Evolutionary conservation across 2,113 vertebrate genomes (phyloP).

Genomic region (Naja naja): DNA sequence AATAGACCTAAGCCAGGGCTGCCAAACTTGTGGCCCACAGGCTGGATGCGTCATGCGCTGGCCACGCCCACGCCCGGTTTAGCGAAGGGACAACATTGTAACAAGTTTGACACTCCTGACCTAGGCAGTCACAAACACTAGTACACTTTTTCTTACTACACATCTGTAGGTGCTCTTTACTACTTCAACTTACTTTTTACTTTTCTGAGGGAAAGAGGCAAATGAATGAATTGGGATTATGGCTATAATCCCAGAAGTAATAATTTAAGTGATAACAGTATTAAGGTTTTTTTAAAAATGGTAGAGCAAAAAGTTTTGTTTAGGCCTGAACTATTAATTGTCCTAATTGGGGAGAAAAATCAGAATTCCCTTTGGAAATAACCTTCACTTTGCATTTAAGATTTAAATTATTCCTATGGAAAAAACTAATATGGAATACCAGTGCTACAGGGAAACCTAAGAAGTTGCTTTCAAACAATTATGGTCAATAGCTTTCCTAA

Average conservation of each 20-base stretch:
- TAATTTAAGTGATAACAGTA: neutral
- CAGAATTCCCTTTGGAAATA: neutral
- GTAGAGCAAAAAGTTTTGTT: neutral
- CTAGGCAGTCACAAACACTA: neutral
- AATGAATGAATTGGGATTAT: neutral
- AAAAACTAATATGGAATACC: neutral
- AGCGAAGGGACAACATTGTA: no score
- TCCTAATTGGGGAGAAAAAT: neutral
- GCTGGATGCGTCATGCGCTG: no score
- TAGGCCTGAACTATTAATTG: neutral
- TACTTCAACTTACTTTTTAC: neutral
- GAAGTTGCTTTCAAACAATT: constrained; percentile 37
- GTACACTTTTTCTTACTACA: neutral
- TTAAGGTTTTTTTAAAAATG: neutral
- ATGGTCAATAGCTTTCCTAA: neutral
- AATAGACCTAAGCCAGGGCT: neutral
- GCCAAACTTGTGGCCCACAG: no score
- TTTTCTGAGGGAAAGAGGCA: neutral
- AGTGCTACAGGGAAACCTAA: neutral
- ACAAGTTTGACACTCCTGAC: neutral
- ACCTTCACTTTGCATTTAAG: neutral
- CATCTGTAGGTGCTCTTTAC: neutral
- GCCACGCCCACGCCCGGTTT: no score
- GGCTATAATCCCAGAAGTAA: neutral
- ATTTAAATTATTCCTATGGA: neutral